Evolutionary conservation across 2,113 vertebrate species (phyloP), one percentile per base, ranked within the genome.

Genomic region (Oncorhynchus kisutch): DNA sequence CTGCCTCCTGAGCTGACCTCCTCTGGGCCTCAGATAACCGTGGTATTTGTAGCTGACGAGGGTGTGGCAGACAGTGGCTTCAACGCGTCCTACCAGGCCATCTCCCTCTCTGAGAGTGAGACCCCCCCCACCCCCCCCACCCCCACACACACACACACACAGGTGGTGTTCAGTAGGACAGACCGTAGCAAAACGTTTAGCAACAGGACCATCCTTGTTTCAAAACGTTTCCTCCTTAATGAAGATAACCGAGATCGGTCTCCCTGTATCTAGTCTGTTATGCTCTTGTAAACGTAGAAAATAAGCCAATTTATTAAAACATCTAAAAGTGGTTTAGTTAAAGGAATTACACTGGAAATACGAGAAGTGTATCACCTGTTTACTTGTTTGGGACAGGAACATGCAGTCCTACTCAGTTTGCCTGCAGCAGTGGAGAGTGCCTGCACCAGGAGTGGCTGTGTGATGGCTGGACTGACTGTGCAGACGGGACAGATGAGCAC

Each of bases 21-120:
- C 67, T 94, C 93, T 0, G 91, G 91, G 25, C 92, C 93, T 0
- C 90, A 93, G 78, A 95, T 99, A 95, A 94, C 94, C 0, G 82
- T 99, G 73, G 85, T 96, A 77, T 97, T 98, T 70, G 95, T 97
- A 86, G 94, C 96, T 0, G 95, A 96, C 0, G 95, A 93, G 8
- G 95, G 94, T 45, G 90, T 95, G 77, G 90, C 93, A 1, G 93
- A 95, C 0, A 85, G 88, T 0, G 96, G 96, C 51, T 99, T 99
- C 89, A 95, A 93, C 1, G 96, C 95, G 51, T 93, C 94, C n/a
- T 99, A 96, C 88, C 89, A 88, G 80, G 94, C 96, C 59, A 87
- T 92, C 70, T 95, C 94, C 25, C 57, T 91, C 5, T 92, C 93
- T 0, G 91, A 95, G 76, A 94, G 98, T 99, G 91, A 89, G 96